phyloP scores from a whole-genome alignment of 2,797 vertebrate genomes.

The Hypotaenidia philippensis region DNA sequence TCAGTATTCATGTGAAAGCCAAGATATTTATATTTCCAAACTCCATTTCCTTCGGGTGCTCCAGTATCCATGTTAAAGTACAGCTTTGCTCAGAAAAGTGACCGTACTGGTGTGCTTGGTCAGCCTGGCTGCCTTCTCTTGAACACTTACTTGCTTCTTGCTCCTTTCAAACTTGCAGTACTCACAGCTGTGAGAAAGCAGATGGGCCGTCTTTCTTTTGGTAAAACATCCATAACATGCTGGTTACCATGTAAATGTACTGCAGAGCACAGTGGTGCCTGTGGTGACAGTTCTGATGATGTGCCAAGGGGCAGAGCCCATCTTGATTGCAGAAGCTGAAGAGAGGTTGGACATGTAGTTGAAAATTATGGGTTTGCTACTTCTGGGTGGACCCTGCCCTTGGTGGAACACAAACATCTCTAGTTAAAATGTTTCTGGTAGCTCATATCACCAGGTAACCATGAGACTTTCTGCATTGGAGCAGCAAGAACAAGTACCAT shows the following conservation, averaged over 20 bases:
- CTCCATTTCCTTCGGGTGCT: neutral
- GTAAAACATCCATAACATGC: neutral
- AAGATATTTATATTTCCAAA: neutral
- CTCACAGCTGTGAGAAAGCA: neutral
- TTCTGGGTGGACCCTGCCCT: neutral
- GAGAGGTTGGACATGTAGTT: rapidly evolving
- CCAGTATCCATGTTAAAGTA: neutral
- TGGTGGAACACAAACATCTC: neutral
- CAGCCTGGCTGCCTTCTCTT: neutral
- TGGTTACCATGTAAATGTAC: neutral
- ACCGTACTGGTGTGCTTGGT: neutral
- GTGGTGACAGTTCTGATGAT: neutral
- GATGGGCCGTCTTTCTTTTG: neutral
- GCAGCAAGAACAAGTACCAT: neutral
- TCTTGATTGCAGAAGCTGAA: neutral
- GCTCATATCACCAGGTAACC: neutral
- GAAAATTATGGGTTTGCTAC: neutral
- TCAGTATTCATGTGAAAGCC: neutral
- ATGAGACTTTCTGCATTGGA: neutral
- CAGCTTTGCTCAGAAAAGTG: neutral
- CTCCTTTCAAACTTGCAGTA: neutral
- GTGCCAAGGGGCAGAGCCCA: neutral
- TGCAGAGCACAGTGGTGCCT: neutral
- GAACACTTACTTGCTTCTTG: neutral
- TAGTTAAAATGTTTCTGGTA: neutral